Conservation (phyloP, 2,797 vertebrate genomes). For the Esox lucius region DNA sequence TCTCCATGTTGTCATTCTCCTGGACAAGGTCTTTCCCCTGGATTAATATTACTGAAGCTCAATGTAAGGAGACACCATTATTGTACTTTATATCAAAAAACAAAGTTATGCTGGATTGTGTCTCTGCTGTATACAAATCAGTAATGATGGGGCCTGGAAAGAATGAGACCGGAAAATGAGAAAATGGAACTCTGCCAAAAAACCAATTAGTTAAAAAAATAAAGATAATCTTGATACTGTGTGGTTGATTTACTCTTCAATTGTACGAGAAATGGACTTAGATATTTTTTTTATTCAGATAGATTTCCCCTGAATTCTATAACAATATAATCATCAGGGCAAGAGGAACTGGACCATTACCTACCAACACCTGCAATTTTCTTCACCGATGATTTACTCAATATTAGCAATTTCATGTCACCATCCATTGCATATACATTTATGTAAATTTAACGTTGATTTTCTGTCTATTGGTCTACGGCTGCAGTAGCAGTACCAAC, state of each 20-base stretch:
- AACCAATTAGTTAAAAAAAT: not conserved
- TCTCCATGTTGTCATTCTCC: constrained; percentile 5
- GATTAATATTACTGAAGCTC: constrained; percentile 74
- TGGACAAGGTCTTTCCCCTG: constrained; percentile 72
- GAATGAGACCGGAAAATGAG: not conserved
- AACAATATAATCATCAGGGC: not conserved
- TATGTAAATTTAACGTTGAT: too few relatives aligned
- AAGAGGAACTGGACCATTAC: not conserved
- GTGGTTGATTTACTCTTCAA: not conserved
- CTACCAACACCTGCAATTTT: not conserved
- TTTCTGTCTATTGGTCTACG: too few relatives aligned
- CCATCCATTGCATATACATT: too few relatives aligned
- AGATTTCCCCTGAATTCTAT: not conserved
- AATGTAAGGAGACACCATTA: constrained; percentile 72
- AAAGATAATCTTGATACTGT: not conserved
- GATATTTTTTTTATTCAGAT: too few relatives aligned
- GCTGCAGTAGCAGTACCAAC: too few relatives aligned
- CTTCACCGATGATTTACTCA: not conserved
- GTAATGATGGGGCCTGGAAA: constrained; percentile 38
- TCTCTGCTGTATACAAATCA: constrained; percentile 56
- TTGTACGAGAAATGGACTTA: not conserved
- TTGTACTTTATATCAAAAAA: constrained; percentile 58
- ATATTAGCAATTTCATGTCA: not conserved
- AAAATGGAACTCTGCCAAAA: constrained; percentile 2
- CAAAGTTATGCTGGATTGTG: constrained; percentile 46